A percentile compares a stretch with the other conserved stretches of the same genome.
Conservation (phyloP, 37 sponge, comb jelly and placozoan genomes). For the Bolinopsis microptera region DNA sequence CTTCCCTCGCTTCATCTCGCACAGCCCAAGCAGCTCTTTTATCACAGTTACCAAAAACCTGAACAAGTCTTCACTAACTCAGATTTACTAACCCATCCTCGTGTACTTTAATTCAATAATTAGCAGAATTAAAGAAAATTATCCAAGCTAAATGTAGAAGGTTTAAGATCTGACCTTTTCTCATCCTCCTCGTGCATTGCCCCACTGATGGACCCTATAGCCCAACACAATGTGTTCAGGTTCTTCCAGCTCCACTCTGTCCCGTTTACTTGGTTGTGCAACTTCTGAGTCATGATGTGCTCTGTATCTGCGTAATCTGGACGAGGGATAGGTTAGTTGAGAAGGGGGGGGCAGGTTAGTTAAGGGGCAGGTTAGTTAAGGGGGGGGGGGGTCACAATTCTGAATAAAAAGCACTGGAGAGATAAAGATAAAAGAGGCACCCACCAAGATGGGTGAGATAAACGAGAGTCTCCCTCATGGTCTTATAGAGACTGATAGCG, state of each 20-base stretch:
- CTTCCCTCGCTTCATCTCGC: constrained; percentile 96
- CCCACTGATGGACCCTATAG: constrained; percentile 99
- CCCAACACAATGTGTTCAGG: constrained; percentile 99
- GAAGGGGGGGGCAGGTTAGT: too few species aligned
- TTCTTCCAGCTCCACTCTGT: constrained; percentile 99
- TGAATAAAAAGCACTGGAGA: too few species aligned
- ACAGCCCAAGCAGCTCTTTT: constrained; percentile 92
- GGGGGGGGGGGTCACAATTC: background rate
- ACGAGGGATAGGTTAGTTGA: constrained; percentile 83
- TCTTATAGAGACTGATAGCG: constrained; percentile 99
- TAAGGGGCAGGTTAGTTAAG: background rate
- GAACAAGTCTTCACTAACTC: background rate
- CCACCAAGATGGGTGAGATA: constrained; percentile 57
- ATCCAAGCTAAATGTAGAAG: too few species aligned
- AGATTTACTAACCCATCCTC: too few species aligned
- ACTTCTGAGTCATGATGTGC: constrained; percentile 93
- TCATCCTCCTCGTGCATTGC: constrained; percentile 99
- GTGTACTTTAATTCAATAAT: too few species aligned
- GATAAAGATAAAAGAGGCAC: too few species aligned
- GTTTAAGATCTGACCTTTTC: constrained; percentile 74
- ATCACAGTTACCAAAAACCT: constrained; percentile 95
- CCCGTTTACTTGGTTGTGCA: constrained; percentile 90
- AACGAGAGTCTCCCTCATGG: constrained; percentile 96
- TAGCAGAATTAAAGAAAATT: too few species aligned
- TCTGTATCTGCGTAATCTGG: constrained; percentile 95